Evolutionary conservation across 2,797 vertebrate species (phyloP).

Genomic region (Lepilemur septentrionalis): DNA sequence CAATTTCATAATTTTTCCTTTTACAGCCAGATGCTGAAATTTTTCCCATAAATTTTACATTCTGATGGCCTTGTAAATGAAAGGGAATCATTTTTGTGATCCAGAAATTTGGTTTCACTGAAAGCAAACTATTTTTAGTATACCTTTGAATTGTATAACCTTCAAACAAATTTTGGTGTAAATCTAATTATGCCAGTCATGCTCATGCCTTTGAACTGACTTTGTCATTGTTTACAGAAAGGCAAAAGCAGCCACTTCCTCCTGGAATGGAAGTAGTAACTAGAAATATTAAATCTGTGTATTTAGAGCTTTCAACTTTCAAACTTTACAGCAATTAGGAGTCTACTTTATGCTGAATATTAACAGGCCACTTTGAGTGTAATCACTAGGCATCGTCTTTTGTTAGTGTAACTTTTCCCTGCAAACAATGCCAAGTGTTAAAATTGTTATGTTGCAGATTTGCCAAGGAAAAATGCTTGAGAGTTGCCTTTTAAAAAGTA

Average conservation of each 20-base stretch:
- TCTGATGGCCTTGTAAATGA: constrained; percentile 21
- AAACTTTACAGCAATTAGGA: not conserved
- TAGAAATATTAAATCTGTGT: constrained; percentile 43
- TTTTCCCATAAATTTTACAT: not conserved
- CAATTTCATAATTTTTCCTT: constrained; percentile 30
- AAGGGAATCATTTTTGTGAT: constrained; percentile 17
- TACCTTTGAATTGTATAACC: constrained; percentile 39
- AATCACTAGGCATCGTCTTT: not conserved
- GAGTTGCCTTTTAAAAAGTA: constrained; percentile 47
- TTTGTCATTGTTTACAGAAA: constrained; percentile 50
- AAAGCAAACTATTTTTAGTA: constrained; percentile 51
- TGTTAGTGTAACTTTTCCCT: constrained; percentile 45
- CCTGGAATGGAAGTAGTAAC: constrained; percentile 17
- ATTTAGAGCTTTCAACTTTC: constrained; percentile 29
- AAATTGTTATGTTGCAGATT: constrained; percentile 43
- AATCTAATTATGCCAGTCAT: constrained; percentile 36
- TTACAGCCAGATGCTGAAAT: not conserved
- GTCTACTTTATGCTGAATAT: not conserved
- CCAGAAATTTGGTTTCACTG: constrained; percentile 45
- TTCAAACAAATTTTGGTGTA: constrained; percentile 39
- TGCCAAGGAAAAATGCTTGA: constrained; percentile 18
- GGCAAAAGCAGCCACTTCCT: constrained; percentile 28
- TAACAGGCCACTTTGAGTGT: not conserved
- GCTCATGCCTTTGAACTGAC: constrained; percentile 41
- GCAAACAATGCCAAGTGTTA: not conserved